These are phyloP conservation scores for Coleophora deauratella DNA, from an alignment of 2,888 invertebrate species.

Conservation along the genomic window DNA sequence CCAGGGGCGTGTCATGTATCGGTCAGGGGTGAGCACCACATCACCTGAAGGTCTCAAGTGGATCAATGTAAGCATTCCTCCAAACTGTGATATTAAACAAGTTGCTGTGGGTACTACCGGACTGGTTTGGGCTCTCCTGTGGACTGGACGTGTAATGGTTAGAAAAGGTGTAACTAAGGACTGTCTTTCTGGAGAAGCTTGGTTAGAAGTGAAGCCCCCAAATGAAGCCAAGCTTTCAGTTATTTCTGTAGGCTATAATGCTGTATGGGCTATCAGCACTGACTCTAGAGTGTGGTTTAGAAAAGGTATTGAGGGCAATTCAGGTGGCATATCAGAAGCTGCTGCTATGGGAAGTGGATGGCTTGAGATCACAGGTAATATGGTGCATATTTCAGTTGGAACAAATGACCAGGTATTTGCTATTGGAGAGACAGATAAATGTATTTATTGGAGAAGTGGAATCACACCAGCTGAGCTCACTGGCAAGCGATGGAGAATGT, in stretches of 20 bases:
- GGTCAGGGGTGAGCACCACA: constrained; percentile 84
- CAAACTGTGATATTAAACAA: constrained; percentile 87
- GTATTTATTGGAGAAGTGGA: constrained; percentile 86
- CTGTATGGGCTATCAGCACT: constrained; percentile 86
- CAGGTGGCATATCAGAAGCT: constrained; percentile 81
- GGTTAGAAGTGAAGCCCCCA: constrained; percentile 86
- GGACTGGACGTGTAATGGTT: constrained; percentile 88
- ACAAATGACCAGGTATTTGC: constrained; percentile 93
- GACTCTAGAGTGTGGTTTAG: constrained; percentile 92
- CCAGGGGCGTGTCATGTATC: constrained; percentile 91
- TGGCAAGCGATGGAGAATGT: constrained; percentile 89
- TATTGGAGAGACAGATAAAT: constrained; percentile 86
- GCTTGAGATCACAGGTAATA: constrained; percentile 92
- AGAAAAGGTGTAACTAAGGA: constrained; percentile 89
- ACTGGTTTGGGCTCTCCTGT: constrained; percentile 89
- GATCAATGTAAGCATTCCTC: constrained; percentile 84
- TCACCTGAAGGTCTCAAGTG: constrained; percentile 93
- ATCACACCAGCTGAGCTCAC: constrained; percentile 83
- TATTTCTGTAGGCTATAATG: constrained; percentile 86
- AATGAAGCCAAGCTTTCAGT: constrained; percentile 81
- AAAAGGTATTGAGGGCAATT: constrained; percentile 80
- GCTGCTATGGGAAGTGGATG: constrained; percentile 87
- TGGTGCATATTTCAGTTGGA: constrained; percentile 88
- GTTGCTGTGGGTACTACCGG: constrained; percentile 90
- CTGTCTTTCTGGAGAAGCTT: constrained; percentile 79